phyloP scores from a whole-genome alignment of 2,797 vertebrate species.

The Esox masquinongy region DNA sequence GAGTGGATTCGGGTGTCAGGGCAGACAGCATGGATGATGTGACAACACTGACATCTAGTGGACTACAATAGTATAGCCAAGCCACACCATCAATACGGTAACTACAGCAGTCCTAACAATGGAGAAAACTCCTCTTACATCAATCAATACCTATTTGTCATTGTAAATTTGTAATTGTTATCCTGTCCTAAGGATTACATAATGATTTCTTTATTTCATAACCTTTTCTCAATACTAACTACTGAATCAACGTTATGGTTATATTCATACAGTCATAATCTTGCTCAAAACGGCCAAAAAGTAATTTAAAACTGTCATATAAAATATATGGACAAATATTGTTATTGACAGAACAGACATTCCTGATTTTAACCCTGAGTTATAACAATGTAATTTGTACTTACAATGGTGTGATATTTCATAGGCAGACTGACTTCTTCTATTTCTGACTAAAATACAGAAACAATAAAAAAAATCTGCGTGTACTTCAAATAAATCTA shows the following conservation, averaged over 20 bases:
- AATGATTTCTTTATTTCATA: not conserved
- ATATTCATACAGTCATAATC: not conserved
- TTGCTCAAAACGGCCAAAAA: not conserved
- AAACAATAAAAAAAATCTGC: not conserved
- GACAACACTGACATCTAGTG: slow-evolving; percentile 64
- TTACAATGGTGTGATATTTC: not conserved
- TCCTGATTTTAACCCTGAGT: slow-evolving; percentile 1
- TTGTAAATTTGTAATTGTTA: not conserved
- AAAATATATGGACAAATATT: slow-evolving; percentile 1
- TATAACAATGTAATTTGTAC: not conserved
- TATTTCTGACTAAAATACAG: slow-evolving; percentile 3
- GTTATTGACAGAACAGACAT: not conserved
- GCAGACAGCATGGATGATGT: slow-evolving; percentile 34
- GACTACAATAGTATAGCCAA: slow-evolving; percentile 28
- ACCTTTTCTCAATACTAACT: not conserved
- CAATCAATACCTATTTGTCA: not conserved
- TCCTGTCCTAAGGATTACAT: not conserved
- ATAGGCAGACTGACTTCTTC: not conserved
- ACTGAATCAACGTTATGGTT: not conserved
- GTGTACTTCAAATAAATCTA: not conserved
- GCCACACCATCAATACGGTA: slow-evolving; percentile 13
- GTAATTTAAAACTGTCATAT: not conserved
- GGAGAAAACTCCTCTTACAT: not conserved
- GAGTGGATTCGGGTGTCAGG: not conserved
- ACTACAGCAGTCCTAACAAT: slow-evolving; percentile 14